phyloP scores from a whole-genome alignment of 2,888 invertebrate genomes.

The Tipula helvola region DNA sequence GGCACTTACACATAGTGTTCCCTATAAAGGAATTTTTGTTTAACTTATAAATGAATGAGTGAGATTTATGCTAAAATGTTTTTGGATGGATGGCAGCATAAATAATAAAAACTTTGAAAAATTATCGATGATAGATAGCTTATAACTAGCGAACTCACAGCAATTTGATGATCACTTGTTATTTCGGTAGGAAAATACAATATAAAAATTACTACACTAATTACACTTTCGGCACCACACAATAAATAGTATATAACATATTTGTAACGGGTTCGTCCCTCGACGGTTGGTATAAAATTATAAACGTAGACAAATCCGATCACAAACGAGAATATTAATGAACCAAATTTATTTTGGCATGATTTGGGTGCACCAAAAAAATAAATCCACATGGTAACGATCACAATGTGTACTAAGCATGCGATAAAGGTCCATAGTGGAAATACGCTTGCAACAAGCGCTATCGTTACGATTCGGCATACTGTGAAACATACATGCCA shows the following conservation, averaged over 20 bases:
- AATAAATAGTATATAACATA: conserved; percentile 55
- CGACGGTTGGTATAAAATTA: conserved; percentile 69
- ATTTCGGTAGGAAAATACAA: not conserved
- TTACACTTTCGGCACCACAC: conserved; percentile 55
- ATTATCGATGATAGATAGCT: not conserved
- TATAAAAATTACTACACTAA: conserved; percentile 35
- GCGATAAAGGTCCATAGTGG: conserved; percentile 51
- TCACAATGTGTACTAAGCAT: conserved; percentile 55
- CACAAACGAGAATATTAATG: conserved; percentile 52
- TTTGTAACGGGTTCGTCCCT: conserved; percentile 61
- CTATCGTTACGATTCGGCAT: conserved; percentile 68
- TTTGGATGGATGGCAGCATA: not conserved
- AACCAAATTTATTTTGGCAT: conserved; percentile 38
- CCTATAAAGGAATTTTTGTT: not conserved
- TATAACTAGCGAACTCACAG: not conserved
- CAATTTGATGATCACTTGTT: not conserved
- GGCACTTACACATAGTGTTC: not conserved
- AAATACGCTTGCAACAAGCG: conserved; percentile 62
- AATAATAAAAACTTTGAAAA: not conserved
- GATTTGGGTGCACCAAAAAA: conserved; percentile 51
- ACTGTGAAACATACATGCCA: conserved; percentile 34
- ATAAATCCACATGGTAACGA: conserved; percentile 64
- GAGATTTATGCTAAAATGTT: not conserved
- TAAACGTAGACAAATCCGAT: conserved; percentile 78
- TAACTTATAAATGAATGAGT: not conserved